Base-by-base conservation (phyloP, 1,140 invertebrate genomes). In the Anastrepha ludens region DNA sequence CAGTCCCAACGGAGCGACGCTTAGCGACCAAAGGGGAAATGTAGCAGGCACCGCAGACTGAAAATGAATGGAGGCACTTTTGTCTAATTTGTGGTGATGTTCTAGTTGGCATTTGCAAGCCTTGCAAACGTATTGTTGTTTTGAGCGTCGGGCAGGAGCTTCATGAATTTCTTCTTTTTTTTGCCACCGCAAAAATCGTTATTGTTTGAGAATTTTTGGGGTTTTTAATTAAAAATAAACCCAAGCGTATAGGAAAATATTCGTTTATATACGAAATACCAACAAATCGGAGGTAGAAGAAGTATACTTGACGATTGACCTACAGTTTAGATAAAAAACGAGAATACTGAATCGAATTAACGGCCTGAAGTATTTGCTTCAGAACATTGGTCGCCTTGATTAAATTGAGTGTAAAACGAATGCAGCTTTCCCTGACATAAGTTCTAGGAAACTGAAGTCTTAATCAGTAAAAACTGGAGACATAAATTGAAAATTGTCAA, bases 131-230 rank as follows among this genome's bases (percentile, higher is more conserved):
- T 17, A 55, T 47, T 8, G 44, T 81, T 81, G 47, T 81, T 55
- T n/a, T 15, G 17, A 41, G 67, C 39, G 41, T 15, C 41, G 11
- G 39, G 41, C 3, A 8, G 15, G 4, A 47, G 47, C 20, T 5
- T 7, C 58, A 58, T 29, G 29, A 29, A 29, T 29, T 29, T 29
- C 29, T 29, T 58, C 44, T 85, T 29, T 39, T 29, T 47, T 41
- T 85, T 85, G n/a, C 58, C 20, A 60, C 50, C n/a, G 13, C 81
- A 85, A 85, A 65, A 59, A 20, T 85, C 44, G n/a, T 29, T 65
- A 58, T 85, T 85, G n/a, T 29, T 65, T 85, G 20, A 3, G n/a
- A 0, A 55, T 85, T 85, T 85, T 85, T 44, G 15, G 2, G 50
- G 9, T 20, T 85, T 85, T 85, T 85, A 39, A 59, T 7, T 85